A percentile compares a stretch with the other conserved stretches of the same genome.
These are phyloP conservation scores for Heliconius himera DNA, from an alignment of 1,140 invertebrate species.

Conservation along the genomic window DNA sequence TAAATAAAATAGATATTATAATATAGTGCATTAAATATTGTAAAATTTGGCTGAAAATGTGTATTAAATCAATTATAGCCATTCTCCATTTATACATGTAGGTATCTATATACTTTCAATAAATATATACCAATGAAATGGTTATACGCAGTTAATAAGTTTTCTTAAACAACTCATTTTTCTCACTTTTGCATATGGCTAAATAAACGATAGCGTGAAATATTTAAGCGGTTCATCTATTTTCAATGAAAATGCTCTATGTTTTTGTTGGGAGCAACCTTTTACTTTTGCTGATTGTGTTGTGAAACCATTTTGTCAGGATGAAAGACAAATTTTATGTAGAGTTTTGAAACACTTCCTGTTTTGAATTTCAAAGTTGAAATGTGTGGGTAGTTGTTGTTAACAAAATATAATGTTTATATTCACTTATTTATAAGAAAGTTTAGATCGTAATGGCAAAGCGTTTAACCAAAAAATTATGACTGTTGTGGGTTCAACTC, in stretches of 20 bases:
- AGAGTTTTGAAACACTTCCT: constrained; percentile 23
- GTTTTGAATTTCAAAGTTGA: constrained; percentile 17
- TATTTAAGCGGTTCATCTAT: constrained; percentile 54
- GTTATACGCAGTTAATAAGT: not conserved
- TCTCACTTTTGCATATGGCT: constrained; percentile 59
- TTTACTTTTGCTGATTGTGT: constrained; percentile 66
- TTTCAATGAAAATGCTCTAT: constrained; percentile 55
- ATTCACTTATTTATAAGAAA: not conserved
- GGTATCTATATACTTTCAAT: not conserved
- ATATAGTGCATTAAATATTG: too few relatives aligned
- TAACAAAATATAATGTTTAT: constrained; percentile 12
- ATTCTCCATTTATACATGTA: too few relatives aligned
- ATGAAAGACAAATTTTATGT: constrained; percentile 46
- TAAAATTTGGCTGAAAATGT: too few relatives aligned
- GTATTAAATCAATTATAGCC: too few relatives aligned
- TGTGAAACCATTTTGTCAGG: constrained; percentile 58
- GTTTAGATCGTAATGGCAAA: too few relatives aligned
- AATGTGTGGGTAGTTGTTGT: not conserved
- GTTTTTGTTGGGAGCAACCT: constrained; percentile 55
- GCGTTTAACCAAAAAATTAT: too few relatives aligned
- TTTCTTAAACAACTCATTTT: constrained; percentile 43
- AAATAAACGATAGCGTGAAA: constrained; percentile 58
- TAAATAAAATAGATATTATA: too few relatives aligned
- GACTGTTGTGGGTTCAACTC: too few relatives aligned
- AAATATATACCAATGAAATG: not conserved